A percentile compares a stretch with the other conserved stretches of the same genome.
These are phyloP conservation scores for Deroptyus accipitrinus DNA, from an alignment of 2,113 vertebrate species.

Conservation along the genomic window DNA sequence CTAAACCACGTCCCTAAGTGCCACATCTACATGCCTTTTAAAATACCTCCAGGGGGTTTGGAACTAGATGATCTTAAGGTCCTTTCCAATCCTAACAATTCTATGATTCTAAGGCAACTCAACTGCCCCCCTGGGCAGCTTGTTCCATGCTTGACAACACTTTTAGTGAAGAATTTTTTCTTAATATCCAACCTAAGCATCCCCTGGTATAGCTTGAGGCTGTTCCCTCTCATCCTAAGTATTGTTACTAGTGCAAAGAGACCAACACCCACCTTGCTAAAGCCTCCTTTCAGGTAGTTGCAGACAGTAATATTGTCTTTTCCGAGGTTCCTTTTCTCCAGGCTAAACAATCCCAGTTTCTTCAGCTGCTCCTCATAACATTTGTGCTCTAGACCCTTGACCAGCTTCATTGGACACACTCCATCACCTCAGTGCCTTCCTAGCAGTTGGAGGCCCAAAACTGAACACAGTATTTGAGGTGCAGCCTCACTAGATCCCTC, in stretches of 20 bases:
- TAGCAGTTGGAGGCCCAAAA: background rate
- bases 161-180: background rate
- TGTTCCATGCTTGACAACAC: background rate
- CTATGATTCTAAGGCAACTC: rapidly evolving
- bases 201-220: background rate
- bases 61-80: background rate
- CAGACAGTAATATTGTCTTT: background rate
- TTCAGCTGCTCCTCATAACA: background rate
- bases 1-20: background rate
- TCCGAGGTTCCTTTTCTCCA: background rate
- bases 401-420: background rate
- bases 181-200: background rate
- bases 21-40: background rate
- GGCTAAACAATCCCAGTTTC: background rate
- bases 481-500: background rate
- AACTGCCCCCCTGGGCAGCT: background rate
- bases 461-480: background rate
- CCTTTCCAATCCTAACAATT: background rate
- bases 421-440: background rate
- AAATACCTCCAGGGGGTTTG: background rate
- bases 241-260: background rate
- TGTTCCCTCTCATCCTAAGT: background rate
- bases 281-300: background rate
- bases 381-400: background rate
- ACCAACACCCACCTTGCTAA: too few relatives aligned